Evolutionary conservation across 2,888 invertebrate genomes (phyloP).

Genomic region (Cosmopolites sordidus): DNA sequence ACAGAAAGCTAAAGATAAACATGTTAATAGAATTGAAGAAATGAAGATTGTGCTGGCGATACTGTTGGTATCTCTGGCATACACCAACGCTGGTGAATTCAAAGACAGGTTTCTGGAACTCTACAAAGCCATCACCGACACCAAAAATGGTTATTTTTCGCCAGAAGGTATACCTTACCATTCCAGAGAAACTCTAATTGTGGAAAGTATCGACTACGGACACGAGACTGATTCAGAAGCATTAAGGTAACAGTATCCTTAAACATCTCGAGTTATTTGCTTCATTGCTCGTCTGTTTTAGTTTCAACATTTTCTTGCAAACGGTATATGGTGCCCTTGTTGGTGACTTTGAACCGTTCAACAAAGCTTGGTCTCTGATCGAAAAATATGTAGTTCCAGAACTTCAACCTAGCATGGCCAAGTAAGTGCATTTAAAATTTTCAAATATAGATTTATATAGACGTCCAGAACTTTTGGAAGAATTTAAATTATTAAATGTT

Average conservation of each 20-base stretch:
- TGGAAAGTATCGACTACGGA: conserved; percentile 33
- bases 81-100: conserved; percentile 10
- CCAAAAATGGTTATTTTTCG: conserved; percentile 20
- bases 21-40: background rate
- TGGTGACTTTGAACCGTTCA: conserved; percentile 29
- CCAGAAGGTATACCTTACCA: conserved; percentile 32
- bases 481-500: too few species aligned
- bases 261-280: background rate
- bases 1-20: too few species aligned
- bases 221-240: conserved; percentile 35
- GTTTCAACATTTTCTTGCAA: conserved; percentile 29
- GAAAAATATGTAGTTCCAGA: conserved; percentile 31
- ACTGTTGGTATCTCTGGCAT: background rate
- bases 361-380: conserved; percentile 30
- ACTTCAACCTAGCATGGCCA: conserved; percentile 15
- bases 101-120: conserved; percentile 14
- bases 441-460: too few species aligned
- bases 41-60: background rate
- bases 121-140: conserved; percentile 14
- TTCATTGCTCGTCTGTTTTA: conserved; percentile 18
- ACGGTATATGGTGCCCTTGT: conserved; percentile 29
- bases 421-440: too few species aligned
- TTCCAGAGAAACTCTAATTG: conserved; percentile 31
- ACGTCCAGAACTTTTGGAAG: too few species aligned
- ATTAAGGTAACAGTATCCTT: conserved; percentile 10